phyloP scores from a whole-genome alignment of 2,113 vertebrate genomes.

The Malaclemys terrapin region DNA sequence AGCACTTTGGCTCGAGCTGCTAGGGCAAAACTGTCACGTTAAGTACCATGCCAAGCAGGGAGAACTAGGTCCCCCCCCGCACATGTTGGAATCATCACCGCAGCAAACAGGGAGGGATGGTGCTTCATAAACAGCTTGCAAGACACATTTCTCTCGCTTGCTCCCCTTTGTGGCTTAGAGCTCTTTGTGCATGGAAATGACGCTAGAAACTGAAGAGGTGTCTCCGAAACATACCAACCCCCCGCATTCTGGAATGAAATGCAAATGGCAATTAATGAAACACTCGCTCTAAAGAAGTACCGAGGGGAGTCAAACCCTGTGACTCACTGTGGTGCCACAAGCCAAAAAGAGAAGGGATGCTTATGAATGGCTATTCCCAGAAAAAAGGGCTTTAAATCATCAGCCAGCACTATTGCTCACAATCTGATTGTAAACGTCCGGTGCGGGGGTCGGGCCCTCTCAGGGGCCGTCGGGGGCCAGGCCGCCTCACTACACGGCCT shows the following conservation, averaged over 20 bases:
- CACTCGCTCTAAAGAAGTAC: background rate
- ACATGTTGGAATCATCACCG: background rate
- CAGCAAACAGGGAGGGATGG: background rate
- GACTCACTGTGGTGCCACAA: fast-evolving
- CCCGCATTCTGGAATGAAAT: fast-evolving
- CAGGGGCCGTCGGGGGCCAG: no score
- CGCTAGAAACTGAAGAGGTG: background rate
- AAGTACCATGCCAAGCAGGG: background rate
- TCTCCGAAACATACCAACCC: background rate
- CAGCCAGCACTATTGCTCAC: background rate
- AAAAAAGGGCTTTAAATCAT: constrained; percentile 2
- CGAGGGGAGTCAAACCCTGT: background rate
- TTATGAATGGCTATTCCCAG: constrained; percentile 1
- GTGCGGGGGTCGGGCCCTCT: no score
- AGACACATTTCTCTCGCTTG: fast-evolving
- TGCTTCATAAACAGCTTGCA: background rate
- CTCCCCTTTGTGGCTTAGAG: fast-evolving
- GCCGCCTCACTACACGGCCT: no score
- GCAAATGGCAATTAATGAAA: background rate
- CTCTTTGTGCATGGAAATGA: background rate
- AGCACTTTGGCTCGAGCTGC: background rate
- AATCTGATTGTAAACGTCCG: no score
- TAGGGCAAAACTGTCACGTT: background rate
- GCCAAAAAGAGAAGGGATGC: background rate
- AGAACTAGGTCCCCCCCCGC: background rate